Conservation (phyloP, 2,113 vertebrate species). For the Hucho hucho region DNA sequence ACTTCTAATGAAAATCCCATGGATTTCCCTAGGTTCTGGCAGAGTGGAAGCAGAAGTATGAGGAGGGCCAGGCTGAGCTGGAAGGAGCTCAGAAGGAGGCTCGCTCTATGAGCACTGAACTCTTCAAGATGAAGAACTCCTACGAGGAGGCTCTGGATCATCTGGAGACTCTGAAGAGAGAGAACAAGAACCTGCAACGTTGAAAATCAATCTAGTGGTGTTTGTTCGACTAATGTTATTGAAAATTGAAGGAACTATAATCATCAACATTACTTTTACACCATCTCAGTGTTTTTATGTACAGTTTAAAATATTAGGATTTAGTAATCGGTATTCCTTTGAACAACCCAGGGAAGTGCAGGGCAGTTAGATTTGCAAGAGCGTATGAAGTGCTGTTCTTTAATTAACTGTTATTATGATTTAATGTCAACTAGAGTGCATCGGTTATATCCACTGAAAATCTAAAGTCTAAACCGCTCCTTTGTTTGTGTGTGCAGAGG, state of each 20-base stretch:
- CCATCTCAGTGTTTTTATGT: no score
- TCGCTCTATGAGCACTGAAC: no score
- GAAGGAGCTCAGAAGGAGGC: background rate
- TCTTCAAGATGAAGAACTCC: no score
- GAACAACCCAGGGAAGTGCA: background rate
- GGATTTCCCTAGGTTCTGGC: background rate
- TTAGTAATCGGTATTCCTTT: background rate
- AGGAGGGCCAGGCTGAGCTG: background rate
- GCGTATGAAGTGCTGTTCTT: no score
- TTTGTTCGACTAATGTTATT: no score
- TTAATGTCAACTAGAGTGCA: no score
- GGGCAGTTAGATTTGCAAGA: background rate
- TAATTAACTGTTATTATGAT: no score
- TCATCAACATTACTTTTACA: no score
- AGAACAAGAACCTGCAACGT: background rate
- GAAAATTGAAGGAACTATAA: background rate
- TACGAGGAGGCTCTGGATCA: no score
- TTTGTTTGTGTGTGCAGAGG: conserved; percentile 1
- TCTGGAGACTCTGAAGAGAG: no score
- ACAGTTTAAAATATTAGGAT: background rate
- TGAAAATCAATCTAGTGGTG: no score
- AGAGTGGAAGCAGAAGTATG: conserved; percentile 3
- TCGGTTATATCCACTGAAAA: no score
- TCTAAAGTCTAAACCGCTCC: background rate
- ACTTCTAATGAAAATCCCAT: background rate